Base-by-base conservation (phyloP, 2,888 invertebrate genomes). In the Xiphydria camelus region DNA sequence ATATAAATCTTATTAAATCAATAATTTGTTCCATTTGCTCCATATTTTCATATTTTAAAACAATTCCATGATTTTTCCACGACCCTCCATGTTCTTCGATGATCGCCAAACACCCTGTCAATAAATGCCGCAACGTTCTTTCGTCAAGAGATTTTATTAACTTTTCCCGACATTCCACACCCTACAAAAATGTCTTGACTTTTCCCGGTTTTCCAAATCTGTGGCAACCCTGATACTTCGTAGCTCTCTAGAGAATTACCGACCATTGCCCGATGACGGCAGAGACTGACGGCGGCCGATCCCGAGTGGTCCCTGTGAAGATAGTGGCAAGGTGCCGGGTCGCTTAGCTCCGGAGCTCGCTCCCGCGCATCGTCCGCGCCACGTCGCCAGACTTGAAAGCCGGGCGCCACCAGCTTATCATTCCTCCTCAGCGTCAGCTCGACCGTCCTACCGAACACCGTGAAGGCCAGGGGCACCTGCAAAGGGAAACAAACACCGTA, bases 251-350 rank as follows among this genome's bases (percentile, higher is more conserved):
- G 10, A 33, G n/a, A 18, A 19, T 33, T 10, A 76, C 82, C 80
- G 74, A 88, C 87, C 70, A 87, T 77, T 34, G 80, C 75, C 61
- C 81, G 80, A 51, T 83, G 80, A 53, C 81, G 78, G 68, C 87
- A 88, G 26, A 85, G 80, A 54, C 84, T 87, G 52, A 88, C 78
- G 1, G 88, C 86, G 5, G 87, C 88, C 1, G 84, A 82, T 17
- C 79, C 78, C 9, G 72, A 74, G 1, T 75, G 75, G 51, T 83
- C 82, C 3, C 77, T 66, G 67, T 88, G 86, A 34, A 87, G 75
- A 73, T 82, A 88, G 68, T 87, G 84, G 65, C 88, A 88, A 23
- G 80, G 77, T 10, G 77, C 57, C 2, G 72, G 61, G 9, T 64
- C 57, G 36, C 61, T 55, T n/a, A 72, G 56, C 19, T 75, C 50